Conservation (phyloP, 2,113 vertebrate species). For the Colius striatus region DNA sequence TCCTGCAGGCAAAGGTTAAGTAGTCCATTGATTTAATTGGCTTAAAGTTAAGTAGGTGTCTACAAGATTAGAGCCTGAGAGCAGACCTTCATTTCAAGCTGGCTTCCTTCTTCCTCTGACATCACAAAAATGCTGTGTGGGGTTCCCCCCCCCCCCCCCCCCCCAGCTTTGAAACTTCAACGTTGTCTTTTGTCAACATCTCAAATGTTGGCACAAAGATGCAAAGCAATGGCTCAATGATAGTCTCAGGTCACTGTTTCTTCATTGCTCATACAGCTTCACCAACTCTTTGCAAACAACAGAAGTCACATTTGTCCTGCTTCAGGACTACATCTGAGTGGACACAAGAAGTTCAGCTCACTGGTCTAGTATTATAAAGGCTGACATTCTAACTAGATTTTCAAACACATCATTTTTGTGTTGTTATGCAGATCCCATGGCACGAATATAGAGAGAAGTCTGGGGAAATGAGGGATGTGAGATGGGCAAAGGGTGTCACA, state of each 20-base stretch:
- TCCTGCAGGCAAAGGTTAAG: constrained; percentile 71
- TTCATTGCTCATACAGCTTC: background rate
- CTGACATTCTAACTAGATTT: background rate
- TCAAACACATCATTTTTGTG: background rate
- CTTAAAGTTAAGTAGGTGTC: constrained; percentile 73
- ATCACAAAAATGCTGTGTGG: constrained; percentile 27
- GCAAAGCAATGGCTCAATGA: background rate
- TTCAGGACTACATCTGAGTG: background rate
- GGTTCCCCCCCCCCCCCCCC: background rate
- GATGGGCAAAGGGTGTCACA: background rate
- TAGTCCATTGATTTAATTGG: constrained; percentile 71
- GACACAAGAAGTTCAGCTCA: background rate
- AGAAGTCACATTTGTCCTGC: background rate
- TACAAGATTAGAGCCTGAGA: constrained; percentile 59
- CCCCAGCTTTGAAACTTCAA: constrained; percentile 53
- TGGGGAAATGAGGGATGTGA: accelerated
- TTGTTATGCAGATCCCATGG: background rate
- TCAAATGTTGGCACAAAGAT: constrained; percentile 45
- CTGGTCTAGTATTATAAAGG: background rate
- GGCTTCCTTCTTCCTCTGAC: constrained; percentile 66
- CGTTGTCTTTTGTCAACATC: constrained; percentile 50
- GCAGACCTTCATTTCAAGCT: constrained; percentile 56
- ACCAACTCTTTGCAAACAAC: background rate
- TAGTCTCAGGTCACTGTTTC: background rate
- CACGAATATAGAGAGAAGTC: background rate